These are phyloP conservation scores for Latrodectus geometricus DNA, from an alignment of 1,140 invertebrate species.

Conservation along the genomic window DNA sequence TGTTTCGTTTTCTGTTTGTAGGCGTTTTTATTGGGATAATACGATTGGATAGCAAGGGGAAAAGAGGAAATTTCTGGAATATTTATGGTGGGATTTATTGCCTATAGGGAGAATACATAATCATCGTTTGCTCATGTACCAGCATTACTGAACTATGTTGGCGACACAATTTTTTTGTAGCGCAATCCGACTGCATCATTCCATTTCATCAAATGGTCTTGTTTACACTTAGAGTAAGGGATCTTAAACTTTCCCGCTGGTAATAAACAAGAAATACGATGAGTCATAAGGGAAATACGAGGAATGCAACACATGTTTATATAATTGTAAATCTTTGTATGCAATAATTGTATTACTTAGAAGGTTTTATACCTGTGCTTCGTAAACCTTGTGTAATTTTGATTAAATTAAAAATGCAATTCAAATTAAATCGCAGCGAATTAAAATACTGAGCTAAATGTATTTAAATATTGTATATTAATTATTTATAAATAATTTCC, in stretches of 20 bases:
- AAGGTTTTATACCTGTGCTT: too few species aligned
- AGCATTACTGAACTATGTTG: conserved; percentile 8
- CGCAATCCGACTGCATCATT: conserved; percentile 3
- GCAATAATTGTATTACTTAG: too few species aligned
- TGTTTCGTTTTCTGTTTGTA: conserved; percentile 7
- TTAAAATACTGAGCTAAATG: too few species aligned
- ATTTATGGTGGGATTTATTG: conserved; percentile 60
- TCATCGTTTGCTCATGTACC: conserved; percentile 3
- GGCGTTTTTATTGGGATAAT: conserved; percentile 49
- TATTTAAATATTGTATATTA: too few species aligned
- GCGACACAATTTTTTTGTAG: conserved; percentile 41
- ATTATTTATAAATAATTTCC: too few species aligned
- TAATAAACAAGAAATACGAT: background rate
- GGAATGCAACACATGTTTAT: background rate
- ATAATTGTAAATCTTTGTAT: too few species aligned
- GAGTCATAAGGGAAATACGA: background rate
- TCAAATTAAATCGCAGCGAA: too few species aligned
- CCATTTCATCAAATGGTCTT: background rate
- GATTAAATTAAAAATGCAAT: too few species aligned
- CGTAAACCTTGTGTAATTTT: too few species aligned
- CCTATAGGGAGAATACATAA: conserved; percentile 30
- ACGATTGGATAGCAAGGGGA: conserved; percentile 51
- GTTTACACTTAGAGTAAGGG: background rate
- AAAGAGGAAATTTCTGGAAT: conserved; percentile 27
- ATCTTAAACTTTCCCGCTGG: background rate